These are phyloP conservation scores for Brevimyrus niger DNA, from an alignment of 2,113 vertebrate species.

Conservation along the genomic window DNA sequence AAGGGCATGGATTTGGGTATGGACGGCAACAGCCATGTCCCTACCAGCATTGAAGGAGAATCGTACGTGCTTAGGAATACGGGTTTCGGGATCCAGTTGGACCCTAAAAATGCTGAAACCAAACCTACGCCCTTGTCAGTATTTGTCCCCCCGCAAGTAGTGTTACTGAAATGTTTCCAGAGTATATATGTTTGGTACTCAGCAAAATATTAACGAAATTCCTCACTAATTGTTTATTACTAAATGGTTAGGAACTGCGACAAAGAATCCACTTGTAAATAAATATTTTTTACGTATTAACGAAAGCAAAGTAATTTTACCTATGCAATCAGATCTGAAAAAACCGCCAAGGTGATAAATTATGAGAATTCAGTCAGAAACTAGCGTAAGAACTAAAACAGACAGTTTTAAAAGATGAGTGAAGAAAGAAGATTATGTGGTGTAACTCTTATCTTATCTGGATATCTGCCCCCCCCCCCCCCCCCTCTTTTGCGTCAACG, in stretches of 20 bases:
- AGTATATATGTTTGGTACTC: background rate
- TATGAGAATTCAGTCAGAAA: background rate
- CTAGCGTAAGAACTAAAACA: background rate
- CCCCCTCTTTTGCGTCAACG: background rate
- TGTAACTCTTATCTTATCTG: background rate
- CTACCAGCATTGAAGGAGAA: background rate
- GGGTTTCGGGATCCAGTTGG: background rate
- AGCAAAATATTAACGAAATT: background rate
- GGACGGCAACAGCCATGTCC: background rate
- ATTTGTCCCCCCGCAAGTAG: background rate
- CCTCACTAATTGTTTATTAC: background rate
- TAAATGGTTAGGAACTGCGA: background rate
- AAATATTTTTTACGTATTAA: background rate
- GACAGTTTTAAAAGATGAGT: background rate
- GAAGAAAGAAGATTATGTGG: background rate
- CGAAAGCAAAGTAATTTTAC: background rate
- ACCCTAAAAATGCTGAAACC: background rate
- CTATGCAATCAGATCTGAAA: background rate
- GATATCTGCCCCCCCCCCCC: too few relatives aligned
- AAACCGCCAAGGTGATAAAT: background rate
- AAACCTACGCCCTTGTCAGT: background rate
- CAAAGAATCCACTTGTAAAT: background rate
- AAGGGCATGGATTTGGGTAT: background rate
- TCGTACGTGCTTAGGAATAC: background rate
- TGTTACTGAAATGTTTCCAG: background rate